Evolutionary conservation across 1,140 invertebrate species (phyloP).

Genomic region (Cylas formicarius): DNA sequence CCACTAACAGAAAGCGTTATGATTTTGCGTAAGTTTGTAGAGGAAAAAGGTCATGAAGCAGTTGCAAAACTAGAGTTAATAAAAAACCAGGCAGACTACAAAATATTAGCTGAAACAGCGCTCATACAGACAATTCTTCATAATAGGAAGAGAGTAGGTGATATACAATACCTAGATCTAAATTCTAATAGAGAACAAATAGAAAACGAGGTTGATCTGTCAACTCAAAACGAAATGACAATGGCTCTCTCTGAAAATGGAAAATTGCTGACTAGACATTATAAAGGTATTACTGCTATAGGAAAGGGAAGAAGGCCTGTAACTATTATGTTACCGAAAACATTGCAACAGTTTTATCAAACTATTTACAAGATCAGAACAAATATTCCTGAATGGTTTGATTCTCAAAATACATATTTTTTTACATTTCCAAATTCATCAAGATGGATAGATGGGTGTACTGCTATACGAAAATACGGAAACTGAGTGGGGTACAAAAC

Average conservation of each 20-base stretch:
- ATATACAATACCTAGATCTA: slow-evolving; percentile 15
- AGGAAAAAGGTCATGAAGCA: slow-evolving; percentile 3
- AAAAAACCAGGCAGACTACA: slow-evolving; percentile 1
- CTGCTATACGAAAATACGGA: slow-evolving; percentile 3
- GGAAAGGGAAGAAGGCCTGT: slow-evolving; percentile 19
- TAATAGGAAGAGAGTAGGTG: slow-evolving; percentile 17
- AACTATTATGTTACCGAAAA: slow-evolving; percentile 17
- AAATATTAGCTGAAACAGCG: slow-evolving; percentile 12
- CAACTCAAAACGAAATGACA: slow-evolving; percentile 4
- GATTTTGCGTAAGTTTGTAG: slow-evolving; percentile 16
- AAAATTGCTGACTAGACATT: slow-evolving; percentile 19
- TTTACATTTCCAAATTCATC: slow-evolving; percentile 14
- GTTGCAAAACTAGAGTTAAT: slow-evolving; percentile 1
- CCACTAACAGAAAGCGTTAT: slow-evolving; percentile 19
- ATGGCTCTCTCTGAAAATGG: slow-evolving; percentile 6
- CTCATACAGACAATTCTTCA: slow-evolving; percentile 14
- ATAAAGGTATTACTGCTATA: slow-evolving; percentile 12
- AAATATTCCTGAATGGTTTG: slow-evolving; percentile 8
- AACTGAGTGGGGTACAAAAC: not conserved
- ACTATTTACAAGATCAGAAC: slow-evolving; percentile 8
- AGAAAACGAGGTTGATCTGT: not conserved
- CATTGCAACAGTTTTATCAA: slow-evolving; percentile 9
- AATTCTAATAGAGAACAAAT: slow-evolving; percentile 11
- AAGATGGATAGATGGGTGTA: slow-evolving; percentile 12
- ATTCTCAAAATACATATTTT: slow-evolving; percentile 8